Base-by-base conservation (phyloP, 2,888 invertebrate species). In the Gymnosoma rotundatum region DNA sequence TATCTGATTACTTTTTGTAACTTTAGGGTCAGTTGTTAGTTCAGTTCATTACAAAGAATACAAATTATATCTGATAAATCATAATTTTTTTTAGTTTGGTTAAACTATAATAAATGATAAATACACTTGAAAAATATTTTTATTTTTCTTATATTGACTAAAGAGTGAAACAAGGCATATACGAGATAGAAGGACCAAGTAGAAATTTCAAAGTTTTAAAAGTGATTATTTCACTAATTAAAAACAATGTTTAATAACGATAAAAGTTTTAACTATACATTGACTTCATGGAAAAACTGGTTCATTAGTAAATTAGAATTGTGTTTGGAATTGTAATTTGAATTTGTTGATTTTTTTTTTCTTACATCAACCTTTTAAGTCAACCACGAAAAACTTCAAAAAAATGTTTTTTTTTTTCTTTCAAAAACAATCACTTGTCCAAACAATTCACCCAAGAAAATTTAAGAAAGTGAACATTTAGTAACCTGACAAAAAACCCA, bases 401-500 rank as follows among this genome's bases (percentile, higher is more conserved):
- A 16, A 9, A n/a, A n/a, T 21, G 10, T 25, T 32, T 32, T 18
- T 66, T 21, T 25, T 32, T 18, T 18, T 66, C 18, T 42, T 25
- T 0, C 20, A 56, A 48, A 79, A 78, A 80, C 73, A 56, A 78
- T 83, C 80, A 84, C 81, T 84, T 81, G 78, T 64, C 69, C 64
- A 84, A 78, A 70, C 76, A 78, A 73, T 48, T 72, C 66, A 61
- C 2, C 67, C 42, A 48, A 72, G 60, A 73, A 78, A 63, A 50
- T 78, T 42, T 58, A 74, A 70, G 78, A 76, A 84, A 84, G 73
- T 78, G 48, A 74, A 73, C 58, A 78, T 78, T 81, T 81, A 64
- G 64, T 32, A 70, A 54, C 56, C 76, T 69, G 63, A 18, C 69
- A 69, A 78, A 52, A 50, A 80, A 63, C 20, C 66, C 50, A 50